A percentile compares a stretch with the other conserved stretches of the same genome.
phyloP scores from a whole-genome alignment of 2,113 vertebrate genomes.

The Menidia beryllina region DNA sequence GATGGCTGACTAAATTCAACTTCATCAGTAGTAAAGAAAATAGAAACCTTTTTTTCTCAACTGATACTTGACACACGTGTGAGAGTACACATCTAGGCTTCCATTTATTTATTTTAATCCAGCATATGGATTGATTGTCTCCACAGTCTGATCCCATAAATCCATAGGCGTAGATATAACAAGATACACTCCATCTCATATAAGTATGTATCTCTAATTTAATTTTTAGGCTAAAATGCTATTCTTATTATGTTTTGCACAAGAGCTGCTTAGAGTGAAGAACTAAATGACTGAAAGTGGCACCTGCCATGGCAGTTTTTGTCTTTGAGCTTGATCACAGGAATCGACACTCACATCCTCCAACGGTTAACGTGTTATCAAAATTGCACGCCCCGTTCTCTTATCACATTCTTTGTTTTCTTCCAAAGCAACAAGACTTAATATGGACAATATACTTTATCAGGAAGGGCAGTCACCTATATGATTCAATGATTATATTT shows the following conservation, averaged over 20 bases:
- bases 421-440: background rate
- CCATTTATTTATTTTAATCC: slow-evolving; percentile 42
- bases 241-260: slow-evolving; percentile 4
- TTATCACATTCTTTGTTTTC: too few relatives aligned
- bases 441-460: background rate
- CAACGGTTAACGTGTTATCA: background rate
- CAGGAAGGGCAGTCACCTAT: background rate
- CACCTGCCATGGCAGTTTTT: slow-evolving; percentile 10
- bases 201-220: slow-evolving; percentile 31
- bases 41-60: too few relatives aligned
- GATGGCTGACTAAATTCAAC: too few relatives aligned
- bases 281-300: slow-evolving; percentile 43
- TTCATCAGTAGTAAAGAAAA: too few relatives aligned
- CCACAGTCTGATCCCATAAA: slow-evolving; percentile 56
- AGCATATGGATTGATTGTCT: slow-evolving; percentile 54
- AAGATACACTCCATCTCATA: slow-evolving; percentile 30
- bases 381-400: background rate
- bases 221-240: slow-evolving; percentile 20
- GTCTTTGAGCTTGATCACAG: background rate
- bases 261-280: slow-evolving; percentile 10
- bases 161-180: slow-evolving; percentile 43
- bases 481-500: background rate
- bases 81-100: too few relatives aligned
- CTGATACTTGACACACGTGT: too few relatives aligned
- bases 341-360: background rate